A percentile compares a stretch with the other conserved stretches of the same genome.
These are phyloP conservation scores for Leucoraja ocellata DNA, from an alignment of 2,797 vertebrate genomes.

Conservation along the genomic window DNA sequence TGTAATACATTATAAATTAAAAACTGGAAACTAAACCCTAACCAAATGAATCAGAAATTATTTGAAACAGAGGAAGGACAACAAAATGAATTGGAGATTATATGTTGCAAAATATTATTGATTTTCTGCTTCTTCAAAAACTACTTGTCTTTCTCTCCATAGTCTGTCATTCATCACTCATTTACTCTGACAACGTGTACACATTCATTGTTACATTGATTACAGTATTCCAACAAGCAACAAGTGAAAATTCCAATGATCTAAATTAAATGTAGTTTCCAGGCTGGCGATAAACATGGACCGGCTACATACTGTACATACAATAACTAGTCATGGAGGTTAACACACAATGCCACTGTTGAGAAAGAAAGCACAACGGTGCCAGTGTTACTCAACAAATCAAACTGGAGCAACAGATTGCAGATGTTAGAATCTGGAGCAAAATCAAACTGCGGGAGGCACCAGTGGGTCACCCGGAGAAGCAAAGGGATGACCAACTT, in stretches of 20 bases:
- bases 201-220: background rate
- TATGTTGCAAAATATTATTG: background rate
- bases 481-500: too few species aligned
- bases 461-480: too few species aligned
- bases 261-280: background rate
- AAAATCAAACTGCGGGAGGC: too few species aligned
- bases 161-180: background rate
- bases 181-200: background rate
- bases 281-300: background rate
- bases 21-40: background rate
- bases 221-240: background rate
- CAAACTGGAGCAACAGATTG: too few species aligned
- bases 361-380: background rate
- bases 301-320: background rate
- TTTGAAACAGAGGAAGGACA: background rate
- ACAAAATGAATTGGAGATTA: background rate
- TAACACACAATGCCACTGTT: background rate
- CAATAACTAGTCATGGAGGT: background rate
- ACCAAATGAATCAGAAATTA: background rate
- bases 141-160: background rate
- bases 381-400: constrained; percentile 2
- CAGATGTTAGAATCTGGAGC: too few species aligned
- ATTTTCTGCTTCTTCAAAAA: background rate
- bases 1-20: background rate
- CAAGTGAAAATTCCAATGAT: background rate